These are phyloP conservation scores for Ophion ellenae DNA, from an alignment of 2,888 invertebrate species.

Conservation along the genomic window DNA sequence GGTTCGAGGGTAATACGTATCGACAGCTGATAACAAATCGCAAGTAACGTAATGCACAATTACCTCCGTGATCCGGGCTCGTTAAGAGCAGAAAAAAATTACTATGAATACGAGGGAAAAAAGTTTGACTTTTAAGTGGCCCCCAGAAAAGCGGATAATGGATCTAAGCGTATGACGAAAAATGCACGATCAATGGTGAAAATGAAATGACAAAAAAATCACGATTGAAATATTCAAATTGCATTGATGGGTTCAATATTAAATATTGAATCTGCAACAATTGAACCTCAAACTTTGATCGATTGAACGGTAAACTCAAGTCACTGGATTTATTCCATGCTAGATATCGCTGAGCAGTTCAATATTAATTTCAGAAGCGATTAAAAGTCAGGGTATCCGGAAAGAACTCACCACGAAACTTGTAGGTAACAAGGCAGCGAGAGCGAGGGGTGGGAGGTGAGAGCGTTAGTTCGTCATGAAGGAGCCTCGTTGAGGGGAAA, in stretches of 20 bases:
- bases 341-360: not conserved
- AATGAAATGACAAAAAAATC: not conserved
- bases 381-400: not conserved
- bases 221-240: not conserved
- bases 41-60: constrained; percentile 3
- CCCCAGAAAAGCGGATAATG: too few relatives aligned
- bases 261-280: not conserved
- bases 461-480: not conserved
- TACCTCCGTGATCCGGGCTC: not conserved
- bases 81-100: not conserved
- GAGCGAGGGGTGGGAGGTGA: not conserved
- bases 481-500: constrained; percentile 20
- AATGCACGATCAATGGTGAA: not conserved
- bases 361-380: not conserved
- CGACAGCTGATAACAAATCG: constrained; percentile 27
- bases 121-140: not conserved
- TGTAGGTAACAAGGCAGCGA: not conserved
- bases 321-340: not conserved
- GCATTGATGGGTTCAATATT: not conserved
- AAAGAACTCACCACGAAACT: not conserved
- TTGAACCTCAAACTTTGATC: not conserved
- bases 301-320: not conserved
- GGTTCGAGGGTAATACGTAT: not conserved
- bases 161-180: too few relatives aligned
- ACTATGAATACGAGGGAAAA: not conserved